Evolutionary conservation across 2,113 vertebrate genomes (phyloP).

Genomic region (Anser cygnoides): DNA sequence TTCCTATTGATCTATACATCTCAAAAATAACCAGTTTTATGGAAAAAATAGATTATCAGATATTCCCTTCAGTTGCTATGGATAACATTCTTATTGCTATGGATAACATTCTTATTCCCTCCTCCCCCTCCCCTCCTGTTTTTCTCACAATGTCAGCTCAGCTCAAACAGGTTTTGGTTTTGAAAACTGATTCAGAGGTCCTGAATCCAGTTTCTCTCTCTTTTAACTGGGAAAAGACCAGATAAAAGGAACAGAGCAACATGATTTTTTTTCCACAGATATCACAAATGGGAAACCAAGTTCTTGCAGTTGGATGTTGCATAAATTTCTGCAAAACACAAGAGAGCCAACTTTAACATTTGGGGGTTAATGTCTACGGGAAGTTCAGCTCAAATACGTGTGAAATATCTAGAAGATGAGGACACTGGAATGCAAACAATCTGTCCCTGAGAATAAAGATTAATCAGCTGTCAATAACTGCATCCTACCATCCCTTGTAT

Average conservation of each 20-base stretch:
- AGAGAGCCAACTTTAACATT: neutral
- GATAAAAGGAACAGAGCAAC: neutral
- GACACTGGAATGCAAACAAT: neutral
- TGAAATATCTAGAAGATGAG: neutral
- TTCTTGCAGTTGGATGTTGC: neutral
- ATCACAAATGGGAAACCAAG: neutral
- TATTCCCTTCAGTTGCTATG: neutral
- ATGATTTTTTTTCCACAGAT: neutral
- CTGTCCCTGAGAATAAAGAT: neutral
- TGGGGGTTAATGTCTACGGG: neutral
- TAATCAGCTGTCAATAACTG: neutral
- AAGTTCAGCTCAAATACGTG: neutral
- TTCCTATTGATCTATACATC: neutral
- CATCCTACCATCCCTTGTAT: neutral
- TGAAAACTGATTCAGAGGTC: neutral
- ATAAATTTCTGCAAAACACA: neutral
- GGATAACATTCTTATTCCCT: neutral
- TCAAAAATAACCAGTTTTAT: neutral
- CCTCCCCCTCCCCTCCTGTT: no score
- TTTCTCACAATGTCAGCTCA: neutral
- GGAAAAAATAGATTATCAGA: neutral
- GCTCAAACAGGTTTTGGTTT: neutral
- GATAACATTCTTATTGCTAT: neutral
- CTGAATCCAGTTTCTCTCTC: neutral
- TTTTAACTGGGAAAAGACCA: neutral